These are phyloP conservation scores for Limanda limanda DNA, from an alignment of 2,113 vertebrate genomes.

Conservation along the genomic window DNA sequence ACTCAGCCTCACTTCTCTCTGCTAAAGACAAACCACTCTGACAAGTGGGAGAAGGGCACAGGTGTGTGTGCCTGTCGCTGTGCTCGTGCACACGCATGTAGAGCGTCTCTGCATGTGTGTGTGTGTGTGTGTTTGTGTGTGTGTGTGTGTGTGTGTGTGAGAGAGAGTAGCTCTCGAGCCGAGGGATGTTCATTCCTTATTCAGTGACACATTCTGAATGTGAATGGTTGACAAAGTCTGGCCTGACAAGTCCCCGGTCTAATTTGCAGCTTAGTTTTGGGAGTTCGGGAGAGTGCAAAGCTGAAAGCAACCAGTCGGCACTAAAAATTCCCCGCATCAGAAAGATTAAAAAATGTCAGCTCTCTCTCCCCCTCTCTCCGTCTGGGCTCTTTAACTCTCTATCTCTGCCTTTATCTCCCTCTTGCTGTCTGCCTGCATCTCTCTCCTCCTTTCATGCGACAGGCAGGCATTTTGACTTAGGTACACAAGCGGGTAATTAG, in stretches of 20 bases:
- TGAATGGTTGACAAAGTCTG: conserved; percentile 18
- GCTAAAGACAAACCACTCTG: conserved; percentile 27
- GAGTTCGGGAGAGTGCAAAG: not conserved
- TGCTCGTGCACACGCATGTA: conserved; percentile 22
- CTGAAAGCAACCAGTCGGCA: conserved; percentile 6
- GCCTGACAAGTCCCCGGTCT: conserved; percentile 41
- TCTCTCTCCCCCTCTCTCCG: conserved; percentile 1
- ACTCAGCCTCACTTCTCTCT: not conserved
- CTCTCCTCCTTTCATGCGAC: not conserved
- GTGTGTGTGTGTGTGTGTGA: not conserved
- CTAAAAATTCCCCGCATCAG: conserved; percentile 56
- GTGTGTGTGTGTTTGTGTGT: not conserved
- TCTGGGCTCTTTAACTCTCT: conserved; percentile 13
- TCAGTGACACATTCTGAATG: conserved; percentile 38
- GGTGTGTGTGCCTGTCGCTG: not conserved
- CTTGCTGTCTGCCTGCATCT: conserved; percentile 11
- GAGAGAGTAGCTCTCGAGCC: conserved; percentile 11
- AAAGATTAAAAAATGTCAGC: conserved; percentile 48
- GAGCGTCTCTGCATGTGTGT: not conserved
- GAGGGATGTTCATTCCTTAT: conserved; percentile 52
- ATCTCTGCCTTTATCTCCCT: conserved; percentile 14
- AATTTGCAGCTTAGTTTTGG: conserved; percentile 12
- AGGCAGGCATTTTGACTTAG: conserved; percentile 17
- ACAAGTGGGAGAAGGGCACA: conserved; percentile 30
- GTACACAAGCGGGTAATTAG: conserved; percentile 53